These are phyloP conservation scores for Clunio marinus DNA, from an alignment of 2,888 invertebrate species.

Conservation along the genomic window DNA sequence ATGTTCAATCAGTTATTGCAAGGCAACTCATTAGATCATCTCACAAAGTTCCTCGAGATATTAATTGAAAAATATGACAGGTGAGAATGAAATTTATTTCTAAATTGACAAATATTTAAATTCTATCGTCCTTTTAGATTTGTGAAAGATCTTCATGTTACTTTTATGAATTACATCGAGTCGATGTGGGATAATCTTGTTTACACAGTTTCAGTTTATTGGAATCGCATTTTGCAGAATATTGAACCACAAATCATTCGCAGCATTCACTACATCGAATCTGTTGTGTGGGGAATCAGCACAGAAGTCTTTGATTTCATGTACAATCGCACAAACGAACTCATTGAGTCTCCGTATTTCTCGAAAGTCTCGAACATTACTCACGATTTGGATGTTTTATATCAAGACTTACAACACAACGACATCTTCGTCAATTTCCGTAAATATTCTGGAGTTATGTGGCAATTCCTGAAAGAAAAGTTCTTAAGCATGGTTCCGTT, in stretches of 20 bases:
- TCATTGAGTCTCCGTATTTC: constrained; percentile 77
- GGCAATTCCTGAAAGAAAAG: constrained; percentile 63
- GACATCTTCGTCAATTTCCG: constrained; percentile 73
- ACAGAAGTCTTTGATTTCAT: constrained; percentile 73
- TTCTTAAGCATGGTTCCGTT: constrained; percentile 65
- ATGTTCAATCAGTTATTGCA: constrained; percentile 65
- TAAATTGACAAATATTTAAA: too few relatives aligned
- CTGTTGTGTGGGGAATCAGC: constrained; percentile 67
- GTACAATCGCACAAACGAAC: constrained; percentile 71
- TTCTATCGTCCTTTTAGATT: too few relatives aligned
- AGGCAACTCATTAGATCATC: constrained; percentile 70
- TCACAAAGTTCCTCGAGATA: constrained; percentile 64
- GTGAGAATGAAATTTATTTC: too few relatives aligned
- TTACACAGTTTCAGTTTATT: constrained; percentile 61
- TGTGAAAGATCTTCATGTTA: constrained; percentile 68
- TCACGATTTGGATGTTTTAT: constrained; percentile 73
- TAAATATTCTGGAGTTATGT: constrained; percentile 66
- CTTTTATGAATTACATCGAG: constrained; percentile 65
- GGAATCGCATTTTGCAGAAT: constrained; percentile 66
- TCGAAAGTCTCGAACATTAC: constrained; percentile 74
- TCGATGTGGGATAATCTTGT: constrained; percentile 68
- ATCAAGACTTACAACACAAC: constrained; percentile 71
- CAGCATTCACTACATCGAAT: constrained; percentile 70
- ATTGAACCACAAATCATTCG: constrained; percentile 76
- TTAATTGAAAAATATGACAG: constrained; percentile 73